phyloP scores from a whole-genome alignment of 2,113 vertebrate species.

The Scortum barcoo region DNA sequence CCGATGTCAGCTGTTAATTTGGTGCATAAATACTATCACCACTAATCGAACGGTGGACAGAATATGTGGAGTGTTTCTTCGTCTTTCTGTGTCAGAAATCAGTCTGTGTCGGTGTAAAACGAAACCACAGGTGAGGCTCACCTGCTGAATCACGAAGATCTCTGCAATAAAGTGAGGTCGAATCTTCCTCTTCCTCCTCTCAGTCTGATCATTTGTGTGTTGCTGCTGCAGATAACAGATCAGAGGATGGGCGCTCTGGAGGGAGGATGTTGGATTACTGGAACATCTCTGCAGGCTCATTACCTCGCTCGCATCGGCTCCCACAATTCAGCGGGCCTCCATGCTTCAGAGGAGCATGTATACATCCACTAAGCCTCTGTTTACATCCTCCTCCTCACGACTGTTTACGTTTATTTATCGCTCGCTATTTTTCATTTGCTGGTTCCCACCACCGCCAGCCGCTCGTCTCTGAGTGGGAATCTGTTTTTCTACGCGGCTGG shows the following conservation, averaged over 20 bases:
- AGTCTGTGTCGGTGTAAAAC: no score
- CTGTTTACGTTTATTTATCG: constrained; percentile 66
- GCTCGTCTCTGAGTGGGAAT: constrained; percentile 28
- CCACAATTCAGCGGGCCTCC: constrained; percentile 40
- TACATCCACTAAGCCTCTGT: constrained; percentile 40
- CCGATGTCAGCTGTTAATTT: no score
- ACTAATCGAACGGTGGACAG: no score
- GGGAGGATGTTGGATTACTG: neutral
- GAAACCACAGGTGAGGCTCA: neutral
- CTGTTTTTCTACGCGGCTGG: constrained; percentile 40
- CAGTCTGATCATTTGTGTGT: neutral
- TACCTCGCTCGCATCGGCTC: constrained; percentile 37
- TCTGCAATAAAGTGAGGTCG: neutral
- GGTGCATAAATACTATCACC: no score
- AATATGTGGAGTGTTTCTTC: no score
- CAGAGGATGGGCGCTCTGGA: constrained; percentile 10
- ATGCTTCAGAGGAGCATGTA: constrained; percentile 48
- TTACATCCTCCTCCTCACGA: constrained; percentile 42
- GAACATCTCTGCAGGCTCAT: constrained; percentile 51
- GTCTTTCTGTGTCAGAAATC: no score
- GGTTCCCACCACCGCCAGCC: constrained; percentile 9
- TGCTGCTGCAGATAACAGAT: constrained; percentile 10
- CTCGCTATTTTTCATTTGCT: constrained; percentile 43
- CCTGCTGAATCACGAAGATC: neutral
- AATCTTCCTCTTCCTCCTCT: constrained; percentile 13